Evolutionary conservation across 2,888 invertebrate species (phyloP).

Genomic region (Nipponacmea schrenckii): DNA sequence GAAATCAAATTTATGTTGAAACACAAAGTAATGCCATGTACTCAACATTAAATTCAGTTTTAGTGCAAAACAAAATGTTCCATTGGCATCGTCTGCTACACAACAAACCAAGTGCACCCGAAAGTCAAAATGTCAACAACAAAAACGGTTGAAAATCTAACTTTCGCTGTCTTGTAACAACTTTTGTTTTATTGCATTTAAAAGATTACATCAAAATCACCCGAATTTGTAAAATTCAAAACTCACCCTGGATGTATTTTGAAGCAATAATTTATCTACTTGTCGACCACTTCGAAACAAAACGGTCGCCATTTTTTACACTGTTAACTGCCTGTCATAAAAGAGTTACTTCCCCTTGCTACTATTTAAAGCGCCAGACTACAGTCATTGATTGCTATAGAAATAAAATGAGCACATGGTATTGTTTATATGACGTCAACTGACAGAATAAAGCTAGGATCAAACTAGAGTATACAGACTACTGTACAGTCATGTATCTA

Average conservation of each 20-base stretch:
- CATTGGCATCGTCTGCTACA: background rate
- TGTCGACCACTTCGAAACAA: conserved; percentile 48
- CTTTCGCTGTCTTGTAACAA: too few species aligned
- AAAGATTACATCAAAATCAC: too few species aligned
- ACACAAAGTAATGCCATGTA: too few species aligned
- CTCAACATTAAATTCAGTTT: background rate
- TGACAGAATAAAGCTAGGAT: too few species aligned
- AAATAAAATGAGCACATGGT: too few species aligned
- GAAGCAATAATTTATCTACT: conserved; percentile 37
- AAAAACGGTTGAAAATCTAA: background rate
- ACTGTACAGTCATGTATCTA: too few species aligned
- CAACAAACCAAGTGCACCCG: background rate
- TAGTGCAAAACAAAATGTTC: background rate
- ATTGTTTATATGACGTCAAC: too few species aligned
- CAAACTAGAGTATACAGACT: too few species aligned
- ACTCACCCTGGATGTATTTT: conserved; percentile 39
- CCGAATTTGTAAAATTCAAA: background rate
- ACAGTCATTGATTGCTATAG: too few species aligned
- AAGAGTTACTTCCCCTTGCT: conserved; percentile 23
- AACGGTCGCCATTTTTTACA: conserved; percentile 49
- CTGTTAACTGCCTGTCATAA: conserved; percentile 13
- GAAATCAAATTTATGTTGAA: too few species aligned
- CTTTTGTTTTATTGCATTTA: too few species aligned
- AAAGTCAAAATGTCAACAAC: background rate
- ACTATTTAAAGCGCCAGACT: too few species aligned